Conservation (phyloP, 2,888 invertebrate genomes). For the Brachypalpus laphriformis region DNA sequence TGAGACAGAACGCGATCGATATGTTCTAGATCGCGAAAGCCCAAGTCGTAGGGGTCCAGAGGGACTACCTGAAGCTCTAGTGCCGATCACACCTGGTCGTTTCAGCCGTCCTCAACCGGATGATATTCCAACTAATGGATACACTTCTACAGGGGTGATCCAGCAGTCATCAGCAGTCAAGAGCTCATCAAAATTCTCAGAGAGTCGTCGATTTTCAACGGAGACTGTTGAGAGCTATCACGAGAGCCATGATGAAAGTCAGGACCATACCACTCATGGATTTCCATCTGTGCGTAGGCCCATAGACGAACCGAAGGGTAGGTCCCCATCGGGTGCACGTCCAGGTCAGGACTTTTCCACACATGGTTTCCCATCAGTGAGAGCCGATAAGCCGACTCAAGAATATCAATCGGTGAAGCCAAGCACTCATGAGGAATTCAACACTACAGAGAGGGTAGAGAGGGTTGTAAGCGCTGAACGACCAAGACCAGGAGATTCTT, state of each 20-base stretch:
- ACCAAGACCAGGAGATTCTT: slow-evolving; percentile 32
- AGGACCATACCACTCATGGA: slow-evolving; percentile 78
- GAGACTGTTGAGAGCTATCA: slow-evolving; percentile 79
- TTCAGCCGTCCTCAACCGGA: slow-evolving; percentile 37
- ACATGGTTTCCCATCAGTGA: slow-evolving; percentile 79
- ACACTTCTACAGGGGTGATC: slow-evolving; percentile 31
- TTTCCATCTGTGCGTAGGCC: slow-evolving; percentile 76
- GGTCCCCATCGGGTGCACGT: slow-evolving; percentile 57
- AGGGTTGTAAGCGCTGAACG: slow-evolving; percentile 41
- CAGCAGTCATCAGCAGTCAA: slow-evolving; percentile 75
- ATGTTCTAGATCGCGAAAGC: slow-evolving; percentile 53
- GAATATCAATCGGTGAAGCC: slow-evolving; percentile 76
- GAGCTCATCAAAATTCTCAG: slow-evolving; percentile 80
- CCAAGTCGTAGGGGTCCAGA: slow-evolving; percentile 50
- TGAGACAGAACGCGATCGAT: slow-evolving; percentile 73
- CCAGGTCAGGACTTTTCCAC: slow-evolving; percentile 76
- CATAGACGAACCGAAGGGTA: slow-evolving; percentile 54
- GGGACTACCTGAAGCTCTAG: slow-evolving; percentile 39
- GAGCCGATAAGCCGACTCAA: slow-evolving; percentile 77
- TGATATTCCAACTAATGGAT: slow-evolving; percentile 52
- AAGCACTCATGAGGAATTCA: slow-evolving; percentile 30
- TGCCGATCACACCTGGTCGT: slow-evolving; percentile 49
- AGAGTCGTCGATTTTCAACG: slow-evolving; percentile 79
- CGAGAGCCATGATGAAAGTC: slow-evolving; percentile 40
- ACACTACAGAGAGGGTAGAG: slow-evolving; percentile 40